Base-by-base conservation (phyloP, 2,113 vertebrate species). In the Nibea albiflora region DNA sequence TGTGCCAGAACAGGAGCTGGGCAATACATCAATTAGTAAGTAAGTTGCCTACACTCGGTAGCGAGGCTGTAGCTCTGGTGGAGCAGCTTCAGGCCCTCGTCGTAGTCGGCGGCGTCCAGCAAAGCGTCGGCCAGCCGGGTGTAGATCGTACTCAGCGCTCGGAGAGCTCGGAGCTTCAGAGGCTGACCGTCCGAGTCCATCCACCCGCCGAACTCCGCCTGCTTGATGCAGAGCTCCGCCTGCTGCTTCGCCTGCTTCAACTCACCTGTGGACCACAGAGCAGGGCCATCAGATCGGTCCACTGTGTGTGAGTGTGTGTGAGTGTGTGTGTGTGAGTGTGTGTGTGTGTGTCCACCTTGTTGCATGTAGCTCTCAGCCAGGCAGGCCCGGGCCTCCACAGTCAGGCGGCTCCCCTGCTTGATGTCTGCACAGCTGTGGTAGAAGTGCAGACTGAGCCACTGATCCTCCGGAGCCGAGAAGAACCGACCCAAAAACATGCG, bases 371-470 rank as follows among this genome's bases (percentile, higher is more conserved):
- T 2, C 57, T 91, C 86, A 0, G 86, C 78, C 79, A 91, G 5
- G 6, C 62, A 46, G 0, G 24, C 79, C 3, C 44, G 65, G 47
- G 89, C 89, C 63, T 89, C 90, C 0, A 71, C 46, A 26, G 88
- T 81, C 1, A 66, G 75, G 6, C 4, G 0, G 5, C 47, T 11
- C 2, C 78, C 87, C 3, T 5, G 16, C 42, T 68, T 56, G 11
- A 26, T 28, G 44, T 85, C 74, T 1, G 53, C 28, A 46, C 88
- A 90, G 64, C 85, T 83, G 53, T 61, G 78, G 71, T 50, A 79
- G 72, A 93, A 92, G 44, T 91, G 73, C 19, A 86, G 4, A 28
- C 79, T 44, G 20, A 93, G 81, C 88, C 68, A 88, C 14, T 54
- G 3, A 5, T 93, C 88, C 46, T 85, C 75, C 0, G 52, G 58